Evolutionary conservation across 64 coral and sea anemone genomes (phyloP).

Genomic region (Hydrozoanthus tunicans): DNA sequence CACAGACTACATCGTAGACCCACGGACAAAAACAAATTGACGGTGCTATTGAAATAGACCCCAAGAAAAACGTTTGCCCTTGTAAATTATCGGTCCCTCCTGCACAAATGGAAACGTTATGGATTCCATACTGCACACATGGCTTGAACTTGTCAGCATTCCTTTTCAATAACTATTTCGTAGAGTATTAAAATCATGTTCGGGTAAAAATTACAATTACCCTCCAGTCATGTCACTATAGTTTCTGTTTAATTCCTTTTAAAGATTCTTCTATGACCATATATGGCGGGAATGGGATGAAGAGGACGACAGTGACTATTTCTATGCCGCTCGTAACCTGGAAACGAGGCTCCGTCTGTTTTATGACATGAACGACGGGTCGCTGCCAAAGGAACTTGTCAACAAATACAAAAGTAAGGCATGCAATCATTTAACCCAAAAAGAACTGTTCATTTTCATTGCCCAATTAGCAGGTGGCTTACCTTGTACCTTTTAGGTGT

Average conservation of each 20-base stretch:
- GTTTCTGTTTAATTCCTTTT: not conserved
- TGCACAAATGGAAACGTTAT: too few species aligned
- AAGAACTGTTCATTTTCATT: not conserved
- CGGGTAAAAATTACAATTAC: not conserved
- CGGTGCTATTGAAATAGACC: too few species aligned
- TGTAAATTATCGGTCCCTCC: too few species aligned
- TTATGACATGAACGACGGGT: conserved; percentile 87
- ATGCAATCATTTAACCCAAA: not conserved
- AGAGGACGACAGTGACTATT: conserved; percentile 88
- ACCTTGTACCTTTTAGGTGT: too few species aligned
- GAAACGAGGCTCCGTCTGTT: conserved; percentile 83
- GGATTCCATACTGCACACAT: too few species aligned
- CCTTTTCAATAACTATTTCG: too few species aligned
- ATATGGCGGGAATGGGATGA: conserved; percentile 99
- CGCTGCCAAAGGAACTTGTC: conserved; percentile 79
- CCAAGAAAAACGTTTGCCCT: too few species aligned
- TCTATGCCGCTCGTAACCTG: conserved; percentile 65
- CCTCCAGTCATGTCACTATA: not conserved
- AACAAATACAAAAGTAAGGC: conserved; percentile 82
- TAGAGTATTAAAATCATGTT: not conserved
- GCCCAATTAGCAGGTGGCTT: too few species aligned
- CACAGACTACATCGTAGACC: too few species aligned
- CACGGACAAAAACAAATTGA: too few species aligned
- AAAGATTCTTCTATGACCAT: conserved; percentile 94
- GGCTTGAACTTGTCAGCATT: too few species aligned